Evolutionary conservation across 1,140 invertebrate genomes (phyloP).

Genomic region (Micrasema longulum): DNA sequence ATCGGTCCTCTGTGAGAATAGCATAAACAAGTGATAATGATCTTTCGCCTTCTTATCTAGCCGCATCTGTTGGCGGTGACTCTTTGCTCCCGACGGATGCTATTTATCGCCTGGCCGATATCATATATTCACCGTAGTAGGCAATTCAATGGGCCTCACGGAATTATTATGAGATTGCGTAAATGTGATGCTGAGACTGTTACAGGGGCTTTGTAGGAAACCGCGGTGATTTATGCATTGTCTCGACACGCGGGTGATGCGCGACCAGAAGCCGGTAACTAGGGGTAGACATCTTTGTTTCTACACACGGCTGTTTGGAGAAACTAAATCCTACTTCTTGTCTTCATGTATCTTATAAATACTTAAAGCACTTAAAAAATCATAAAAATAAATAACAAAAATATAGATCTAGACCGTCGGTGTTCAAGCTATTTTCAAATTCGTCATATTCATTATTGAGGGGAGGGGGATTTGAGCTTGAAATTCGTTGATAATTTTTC

Average conservation of each 20-base stretch:
- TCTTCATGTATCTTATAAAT: no score
- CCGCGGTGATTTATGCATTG: slow-evolving; percentile 38
- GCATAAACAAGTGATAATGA: slow-evolving; percentile 52
- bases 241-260: slow-evolving; percentile 26
- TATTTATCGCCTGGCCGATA: slow-evolving; percentile 53
- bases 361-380: no score
- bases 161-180: slow-evolving; percentile 51
- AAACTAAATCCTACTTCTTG: no score
- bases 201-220: slow-evolving; percentile 21
- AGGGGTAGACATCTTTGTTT: no score
- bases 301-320: no score
- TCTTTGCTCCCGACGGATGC: slow-evolving; percentile 27
- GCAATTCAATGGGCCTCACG: slow-evolving; percentile 50
- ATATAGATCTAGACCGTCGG: no score
- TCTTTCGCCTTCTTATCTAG: slow-evolving; percentile 51
- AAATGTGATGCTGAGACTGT: slow-evolving; percentile 37
- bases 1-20: slow-evolving; percentile 31
- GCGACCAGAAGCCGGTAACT: no score
- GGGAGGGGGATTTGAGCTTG: no score
- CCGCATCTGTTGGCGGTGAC: slow-evolving; percentile 48
- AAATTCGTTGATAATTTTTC: no score
- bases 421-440: no score
- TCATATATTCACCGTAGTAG: slow-evolving; percentile 55
- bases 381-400: no score
- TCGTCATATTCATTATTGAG: no score